Conservation (phyloP, 2,797 vertebrate genomes). For the Petrocephalus schoutedeni region DNA sequence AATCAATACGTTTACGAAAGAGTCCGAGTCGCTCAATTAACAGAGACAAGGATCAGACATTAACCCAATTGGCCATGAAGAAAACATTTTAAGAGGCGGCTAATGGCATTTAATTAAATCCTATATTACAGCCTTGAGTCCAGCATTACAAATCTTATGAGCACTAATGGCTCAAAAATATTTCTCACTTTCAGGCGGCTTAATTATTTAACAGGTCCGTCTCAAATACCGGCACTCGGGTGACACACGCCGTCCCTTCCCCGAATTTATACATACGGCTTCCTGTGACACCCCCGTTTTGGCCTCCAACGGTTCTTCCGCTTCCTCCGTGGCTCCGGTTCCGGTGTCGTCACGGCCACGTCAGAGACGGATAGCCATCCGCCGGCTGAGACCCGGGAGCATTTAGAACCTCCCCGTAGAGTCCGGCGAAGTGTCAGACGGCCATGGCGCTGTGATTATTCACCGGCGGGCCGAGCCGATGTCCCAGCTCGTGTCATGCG, state of each 20-base stretch:
- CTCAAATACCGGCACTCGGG: not conserved
- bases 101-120: constrained; percentile 41
- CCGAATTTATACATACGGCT: not conserved
- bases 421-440: constrained; percentile 60
- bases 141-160: constrained; percentile 5
- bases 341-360: constrained; percentile 38
- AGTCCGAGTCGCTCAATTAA: constrained; percentile 55
- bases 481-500: constrained; percentile 61
- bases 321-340: not conserved
- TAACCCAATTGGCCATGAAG: constrained; percentile 68
- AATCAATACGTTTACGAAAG: constrained; percentile 59
- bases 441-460: constrained; percentile 58
- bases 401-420: constrained; percentile 53
- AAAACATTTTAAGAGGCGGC: constrained; percentile 53
- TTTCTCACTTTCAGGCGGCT: not conserved
- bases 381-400: constrained; percentile 58
- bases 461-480: constrained; percentile 58
- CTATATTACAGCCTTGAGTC: not conserved
- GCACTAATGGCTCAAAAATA: not conserved
- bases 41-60: constrained; percentile 51
- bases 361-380: constrained; percentile 75
- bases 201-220: not conserved
- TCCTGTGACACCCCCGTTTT: not conserved
- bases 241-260: not conserved
- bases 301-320: not conserved